A percentile compares a stretch with the other conserved stretches of the same genome.
These are phyloP conservation scores for Aethina tumida DNA, from an alignment of 1,140 invertebrate species.

Conservation along the genomic window DNA sequence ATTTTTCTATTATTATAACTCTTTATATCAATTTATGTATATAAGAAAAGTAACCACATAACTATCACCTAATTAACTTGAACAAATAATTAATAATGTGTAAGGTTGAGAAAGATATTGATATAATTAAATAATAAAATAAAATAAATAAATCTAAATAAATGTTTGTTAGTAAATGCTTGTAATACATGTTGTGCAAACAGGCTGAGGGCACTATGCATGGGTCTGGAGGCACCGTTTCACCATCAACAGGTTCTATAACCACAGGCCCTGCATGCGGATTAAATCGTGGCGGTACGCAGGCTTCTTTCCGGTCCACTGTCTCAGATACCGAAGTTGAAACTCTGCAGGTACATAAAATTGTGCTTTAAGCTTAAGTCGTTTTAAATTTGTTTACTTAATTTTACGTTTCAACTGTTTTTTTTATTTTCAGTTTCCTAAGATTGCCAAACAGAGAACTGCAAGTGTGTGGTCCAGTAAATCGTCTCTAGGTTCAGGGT, in stretches of 20 bases:
- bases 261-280: constrained; percentile 65
- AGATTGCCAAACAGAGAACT: constrained; percentile 63
- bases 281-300: constrained; percentile 43
- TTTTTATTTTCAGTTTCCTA: constrained; percentile 44
- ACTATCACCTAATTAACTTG: too few relatives aligned
- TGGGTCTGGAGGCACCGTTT: constrained; percentile 45
- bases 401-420: too few relatives aligned
- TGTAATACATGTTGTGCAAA: constrained; percentile 28
- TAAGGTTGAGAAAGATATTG: too few relatives aligned
- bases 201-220: constrained; percentile 48
- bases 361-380: constrained; percentile 1
- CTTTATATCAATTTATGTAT: too few relatives aligned
- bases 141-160: too few relatives aligned
- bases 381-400: not conserved
- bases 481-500: constrained; percentile 78
- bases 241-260: constrained; percentile 61
- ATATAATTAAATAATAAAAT: too few relatives aligned
- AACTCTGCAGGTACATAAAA: constrained; percentile 57
- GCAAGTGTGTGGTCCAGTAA: constrained; percentile 88
- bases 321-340: constrained; percentile 91
- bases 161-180: constrained; percentile 21
- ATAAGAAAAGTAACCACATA: too few relatives aligned
- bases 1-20: too few relatives aligned
- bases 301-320: constrained; percentile 68
- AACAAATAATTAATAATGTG: too few relatives aligned